phyloP scores from a whole-genome alignment of 1,140 invertebrate genomes.

The Orussus abietinus region DNA sequence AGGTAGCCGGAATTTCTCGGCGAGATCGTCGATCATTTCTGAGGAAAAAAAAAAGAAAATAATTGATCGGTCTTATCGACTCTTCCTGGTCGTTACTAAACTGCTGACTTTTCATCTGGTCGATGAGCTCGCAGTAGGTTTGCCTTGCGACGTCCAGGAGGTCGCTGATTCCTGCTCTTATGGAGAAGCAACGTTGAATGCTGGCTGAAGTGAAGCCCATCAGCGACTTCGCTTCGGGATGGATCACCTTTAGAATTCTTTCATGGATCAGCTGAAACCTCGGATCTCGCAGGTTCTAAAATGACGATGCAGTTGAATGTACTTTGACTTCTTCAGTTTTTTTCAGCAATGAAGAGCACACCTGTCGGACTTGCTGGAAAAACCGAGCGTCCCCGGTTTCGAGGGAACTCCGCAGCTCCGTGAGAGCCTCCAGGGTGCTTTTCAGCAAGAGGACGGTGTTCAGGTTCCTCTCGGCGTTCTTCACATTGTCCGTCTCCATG shows the following conservation, averaged over 20 bases:
- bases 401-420: constrained; percentile 62
- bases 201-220: constrained; percentile 64
- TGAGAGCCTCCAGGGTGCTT: constrained; percentile 68
- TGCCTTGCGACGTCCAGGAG: constrained; percentile 74
- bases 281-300: constrained; percentile 47
- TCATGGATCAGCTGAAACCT: constrained; percentile 59
- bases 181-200: constrained; percentile 79
- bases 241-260: constrained; percentile 65
- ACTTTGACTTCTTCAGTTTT: constrained; percentile 17
- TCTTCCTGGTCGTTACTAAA: too few species aligned
- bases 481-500: constrained; percentile 58
- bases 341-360: constrained; percentile 36
- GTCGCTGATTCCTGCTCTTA: constrained; percentile 71
- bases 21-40: constrained; percentile 63
- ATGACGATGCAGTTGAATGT: too few species aligned
- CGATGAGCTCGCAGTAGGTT: constrained; percentile 73
- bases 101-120: constrained; percentile 67
- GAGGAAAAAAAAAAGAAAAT: constrained; percentile 12
- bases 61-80: too few species aligned
- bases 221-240: constrained; percentile 68
- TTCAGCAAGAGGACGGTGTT: constrained; percentile 78
- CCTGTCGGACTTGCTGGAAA: constrained; percentile 61
- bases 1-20: constrained; percentile 61
- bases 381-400: constrained; percentile 57
- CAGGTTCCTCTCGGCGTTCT: constrained; percentile 69